phyloP scores from a whole-genome alignment of 2,888 invertebrate species.

The Sesia bembeciformis region DNA sequence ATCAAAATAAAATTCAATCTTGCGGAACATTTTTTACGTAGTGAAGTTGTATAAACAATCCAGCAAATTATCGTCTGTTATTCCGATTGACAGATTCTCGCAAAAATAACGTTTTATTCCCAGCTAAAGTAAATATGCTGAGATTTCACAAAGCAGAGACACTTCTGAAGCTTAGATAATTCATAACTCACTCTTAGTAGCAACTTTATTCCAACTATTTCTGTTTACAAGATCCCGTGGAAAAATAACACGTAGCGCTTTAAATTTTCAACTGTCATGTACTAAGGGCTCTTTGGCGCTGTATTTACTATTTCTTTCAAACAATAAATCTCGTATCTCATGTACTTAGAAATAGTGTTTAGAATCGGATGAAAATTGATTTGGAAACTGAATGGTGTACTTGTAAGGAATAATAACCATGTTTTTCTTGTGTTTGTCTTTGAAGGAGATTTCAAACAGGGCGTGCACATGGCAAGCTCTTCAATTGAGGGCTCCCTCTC shows the following conservation, averaged over 20 bases:
- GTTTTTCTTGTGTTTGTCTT: slow-evolving; percentile 66
- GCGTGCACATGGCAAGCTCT: slow-evolving; percentile 46
- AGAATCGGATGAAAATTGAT: background rate
- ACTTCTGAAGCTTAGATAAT: slow-evolving; percentile 1
- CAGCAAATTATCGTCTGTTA: slow-evolving; percentile 38
- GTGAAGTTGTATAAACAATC: slow-evolving; percentile 48
- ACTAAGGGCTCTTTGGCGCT: slow-evolving; percentile 20
- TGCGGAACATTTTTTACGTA: slow-evolving; percentile 41
- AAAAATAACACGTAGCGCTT: slow-evolving; percentile 26
- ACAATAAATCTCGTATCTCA: background rate
- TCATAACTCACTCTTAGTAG: slow-evolving; percentile 6
- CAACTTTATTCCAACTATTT: slow-evolving; percentile 12
- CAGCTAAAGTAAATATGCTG: background rate
- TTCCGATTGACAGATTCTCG: slow-evolving; percentile 9
- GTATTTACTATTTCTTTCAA: background rate
- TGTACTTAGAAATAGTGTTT: background rate
- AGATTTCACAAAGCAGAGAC: background rate
- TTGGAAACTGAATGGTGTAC: background rate
- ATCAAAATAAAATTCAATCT: slow-evolving; percentile 34
- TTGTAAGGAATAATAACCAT: slow-evolving; percentile 41
- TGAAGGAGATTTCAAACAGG: slow-evolving; percentile 63
- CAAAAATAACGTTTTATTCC: background rate
- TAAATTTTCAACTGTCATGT: slow-evolving; percentile 33
- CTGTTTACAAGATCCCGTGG: slow-evolving; percentile 16
- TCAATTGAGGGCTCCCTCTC: slow-evolving; percentile 48